These are phyloP conservation scores for Micrasema longulum DNA, from an alignment of 1,140 invertebrate genomes.

Conservation along the genomic window DNA sequence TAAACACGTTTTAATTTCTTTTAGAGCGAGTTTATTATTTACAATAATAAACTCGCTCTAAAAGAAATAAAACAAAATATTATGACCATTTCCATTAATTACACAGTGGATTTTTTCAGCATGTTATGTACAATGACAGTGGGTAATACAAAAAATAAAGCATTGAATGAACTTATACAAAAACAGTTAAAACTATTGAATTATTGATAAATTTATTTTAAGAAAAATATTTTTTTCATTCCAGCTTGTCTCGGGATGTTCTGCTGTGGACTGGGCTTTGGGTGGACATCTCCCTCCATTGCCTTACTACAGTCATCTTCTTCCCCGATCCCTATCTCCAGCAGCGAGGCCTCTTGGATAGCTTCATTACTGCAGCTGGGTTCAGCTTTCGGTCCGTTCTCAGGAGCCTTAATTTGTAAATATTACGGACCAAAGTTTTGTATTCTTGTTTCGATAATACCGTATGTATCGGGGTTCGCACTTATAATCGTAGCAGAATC, in stretches of 20 bases:
- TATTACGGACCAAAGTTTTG: slow-evolving; percentile 58
- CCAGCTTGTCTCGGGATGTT: slow-evolving; percentile 37
- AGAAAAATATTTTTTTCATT: slow-evolving; percentile 8
- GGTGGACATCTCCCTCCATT: slow-evolving; percentile 45
- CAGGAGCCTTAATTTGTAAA: slow-evolving; percentile 53
- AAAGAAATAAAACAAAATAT: too few species aligned
- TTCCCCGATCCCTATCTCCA: slow-evolving; percentile 37
- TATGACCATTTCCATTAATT: too few species aligned
- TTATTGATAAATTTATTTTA: not conserved
- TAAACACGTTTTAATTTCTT: too few species aligned
- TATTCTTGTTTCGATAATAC: slow-evolving; percentile 54
- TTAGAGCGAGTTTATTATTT: too few species aligned
- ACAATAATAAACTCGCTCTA: too few species aligned
- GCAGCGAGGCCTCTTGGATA: slow-evolving; percentile 50
- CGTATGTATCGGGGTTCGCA: slow-evolving; percentile 55
- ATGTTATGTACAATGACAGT: too few species aligned
- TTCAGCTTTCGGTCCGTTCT: slow-evolving; percentile 41
- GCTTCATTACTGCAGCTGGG: slow-evolving; percentile 43
- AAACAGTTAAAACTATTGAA: too few species aligned
- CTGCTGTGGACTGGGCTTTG: slow-evolving; percentile 35
- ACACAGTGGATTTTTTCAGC: too few species aligned
- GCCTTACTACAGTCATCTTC: slow-evolving; percentile 35
- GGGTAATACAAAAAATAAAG: too few species aligned
- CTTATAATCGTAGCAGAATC: slow-evolving; percentile 54
- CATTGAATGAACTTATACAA: too few species aligned